Evolutionary conservation across 37 sponge, comb jelly and placozoan genomes (phyloP).

Genomic region (Axinella damicornis): DNA sequence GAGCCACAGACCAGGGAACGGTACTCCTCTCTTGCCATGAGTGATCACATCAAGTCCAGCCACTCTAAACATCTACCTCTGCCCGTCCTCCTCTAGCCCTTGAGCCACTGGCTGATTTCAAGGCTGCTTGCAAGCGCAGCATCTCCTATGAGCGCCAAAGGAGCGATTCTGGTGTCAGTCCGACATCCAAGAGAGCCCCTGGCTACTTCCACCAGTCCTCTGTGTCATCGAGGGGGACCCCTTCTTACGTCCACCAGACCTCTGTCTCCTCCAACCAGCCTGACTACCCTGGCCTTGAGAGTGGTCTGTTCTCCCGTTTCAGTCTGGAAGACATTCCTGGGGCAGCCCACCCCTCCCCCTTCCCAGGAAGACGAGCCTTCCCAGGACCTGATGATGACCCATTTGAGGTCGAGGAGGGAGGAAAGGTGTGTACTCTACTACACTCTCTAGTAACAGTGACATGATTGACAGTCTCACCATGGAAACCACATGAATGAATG

Average conservation of each 20-base stretch:
- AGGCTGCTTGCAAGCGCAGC: conserved; percentile 46
- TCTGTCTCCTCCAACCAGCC: background rate
- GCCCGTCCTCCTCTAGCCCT: background rate
- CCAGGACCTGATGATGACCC: conserved; percentile 9
- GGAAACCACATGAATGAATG: too few relatives aligned
- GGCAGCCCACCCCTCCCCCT: conserved; percentile 47
- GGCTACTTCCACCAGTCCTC: background rate
- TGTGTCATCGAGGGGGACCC: background rate
- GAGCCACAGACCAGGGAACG: too few relatives aligned
- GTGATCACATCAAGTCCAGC: too few relatives aligned
- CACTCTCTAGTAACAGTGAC: too few relatives aligned
- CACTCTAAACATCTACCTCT: too few relatives aligned
- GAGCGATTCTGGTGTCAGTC: too few relatives aligned
- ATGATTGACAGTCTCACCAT: too few relatives aligned
- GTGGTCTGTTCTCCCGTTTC: conserved; percentile 3
- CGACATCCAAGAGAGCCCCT: background rate
- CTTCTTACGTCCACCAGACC: background rate
- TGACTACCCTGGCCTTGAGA: too few relatives aligned
- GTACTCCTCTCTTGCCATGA: too few relatives aligned
- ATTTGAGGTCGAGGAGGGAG: background rate
- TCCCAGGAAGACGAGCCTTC: conserved; percentile 8
- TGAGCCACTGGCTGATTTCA: conserved; percentile 70
- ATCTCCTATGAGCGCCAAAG: background rate
- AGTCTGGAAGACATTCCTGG: conserved; percentile 65
- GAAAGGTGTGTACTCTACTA: background rate